Base-by-base conservation (phyloP, 2,888 invertebrate genomes). In the Pheosia gnoma region DNA sequence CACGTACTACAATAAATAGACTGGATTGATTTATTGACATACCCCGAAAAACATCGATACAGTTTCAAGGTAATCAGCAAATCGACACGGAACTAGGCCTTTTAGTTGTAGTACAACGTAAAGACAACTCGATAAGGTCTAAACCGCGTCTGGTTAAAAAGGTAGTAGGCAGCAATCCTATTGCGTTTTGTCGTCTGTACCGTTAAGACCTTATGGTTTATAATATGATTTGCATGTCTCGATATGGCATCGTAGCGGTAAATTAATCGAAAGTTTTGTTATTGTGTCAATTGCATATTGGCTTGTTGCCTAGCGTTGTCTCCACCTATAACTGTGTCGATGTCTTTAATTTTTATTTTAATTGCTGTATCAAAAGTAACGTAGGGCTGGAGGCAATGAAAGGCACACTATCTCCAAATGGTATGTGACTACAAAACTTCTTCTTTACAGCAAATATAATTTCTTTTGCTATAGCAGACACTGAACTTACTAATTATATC, bases 211-310 rank as follows among this genome's bases (percentile, higher is more conserved):
- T 60, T 64, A 65, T 53, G 65, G 61, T 55, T 68, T 74, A 59
- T 65, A 56, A 58, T 71, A 65, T 66, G 63, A 62, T 57, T 67
- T 57, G 61, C 65, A 63, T 59, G 63, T 66, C 59, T 66, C 41
- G 57, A 59, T 60, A 56, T 39, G 61, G 13, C 57, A 59, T 59
- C 37, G 39, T 61, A 73, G 66, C 77, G 58, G 74, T 62, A 58
- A 59, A 62, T 61, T 69, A 59, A 60, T 63, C 43, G 49, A 64
- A 72, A 65, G 62, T 55, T 36, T 64, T 62, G 59, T 74, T 63
- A 73, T 67, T 66, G 62, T 73, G 74, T 63, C 66, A 57, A 45
- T 61, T 60, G 62, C 60, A 56, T 62, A 70, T 66, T 63, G 47
- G 61, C 59, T 38, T n/a, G 55, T 13, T 55, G 38, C n/a, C 55